Percentiles rank a stretch among this genome's conserved stretches.
Conservation (phyloP, 1,140 invertebrate genomes). For the Sycobia sp. region DNA sequence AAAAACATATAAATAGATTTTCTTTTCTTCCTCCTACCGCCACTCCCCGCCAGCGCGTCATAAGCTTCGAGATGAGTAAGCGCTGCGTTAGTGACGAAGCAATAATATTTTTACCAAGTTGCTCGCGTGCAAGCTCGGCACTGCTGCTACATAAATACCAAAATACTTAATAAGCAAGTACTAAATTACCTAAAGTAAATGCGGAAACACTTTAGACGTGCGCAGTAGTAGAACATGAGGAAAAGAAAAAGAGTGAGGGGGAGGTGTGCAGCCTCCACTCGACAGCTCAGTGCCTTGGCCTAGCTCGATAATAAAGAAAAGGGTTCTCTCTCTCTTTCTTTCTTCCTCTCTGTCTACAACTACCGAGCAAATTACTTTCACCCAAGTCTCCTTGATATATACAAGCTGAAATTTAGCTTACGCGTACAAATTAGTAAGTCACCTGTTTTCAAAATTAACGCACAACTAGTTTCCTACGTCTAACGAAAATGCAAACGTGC, state of each 20-base stretch:
- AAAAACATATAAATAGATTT: conserved; percentile 21
- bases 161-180: conserved; percentile 35
- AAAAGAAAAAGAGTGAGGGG: too few relatives aligned
- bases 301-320: conserved; percentile 28
- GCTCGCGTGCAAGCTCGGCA: neutral
- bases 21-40: too few relatives aligned
- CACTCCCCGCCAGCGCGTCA: neutral
- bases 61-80: conserved; percentile 2
- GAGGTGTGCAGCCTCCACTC: conserved; percentile 10
- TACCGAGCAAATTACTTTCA: conserved; percentile 22
- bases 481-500: too few relatives aligned
- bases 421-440: conserved; percentile 23
- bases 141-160: conserved; percentile 33
- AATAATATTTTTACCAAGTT: conserved; percentile 25
- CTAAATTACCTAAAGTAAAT: conserved; percentile 35
- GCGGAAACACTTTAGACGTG: conserved; percentile 31
- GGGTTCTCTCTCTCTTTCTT: too few relatives aligned
- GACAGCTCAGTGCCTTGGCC: neutral
- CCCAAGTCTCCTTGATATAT: neutral
- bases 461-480: too few relatives aligned
- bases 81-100: conserved; percentile 24
- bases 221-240: neutral
- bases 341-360: too few relatives aligned
- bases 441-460: neutral
- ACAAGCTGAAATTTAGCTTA: conserved; percentile 20